Evolutionary conservation across 2,113 vertebrate species (phyloP).

Genomic region (Odontesthes bonariensis): DNA sequence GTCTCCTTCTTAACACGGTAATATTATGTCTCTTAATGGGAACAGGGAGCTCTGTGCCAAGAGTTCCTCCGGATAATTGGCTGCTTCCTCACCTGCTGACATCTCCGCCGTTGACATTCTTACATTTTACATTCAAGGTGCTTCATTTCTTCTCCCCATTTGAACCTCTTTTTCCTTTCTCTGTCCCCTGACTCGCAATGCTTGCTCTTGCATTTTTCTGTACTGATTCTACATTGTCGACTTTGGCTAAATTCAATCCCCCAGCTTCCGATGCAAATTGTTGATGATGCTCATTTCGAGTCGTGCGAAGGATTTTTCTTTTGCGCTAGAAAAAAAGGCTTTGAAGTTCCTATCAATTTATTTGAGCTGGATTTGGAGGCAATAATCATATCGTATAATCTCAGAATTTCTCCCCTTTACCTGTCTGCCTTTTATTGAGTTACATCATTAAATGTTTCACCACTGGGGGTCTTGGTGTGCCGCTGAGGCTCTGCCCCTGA

Average conservation of each 20-base stretch:
- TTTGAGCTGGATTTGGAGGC: not conserved
- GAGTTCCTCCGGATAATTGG: constrained; percentile 90
- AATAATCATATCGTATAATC: not conserved
- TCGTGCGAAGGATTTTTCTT: constrained; percentile 15
- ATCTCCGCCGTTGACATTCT: constrained; percentile 80
- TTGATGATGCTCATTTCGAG: constrained; percentile 80
- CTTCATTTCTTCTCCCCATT: constrained; percentile 38
- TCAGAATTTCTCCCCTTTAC: not conserved
- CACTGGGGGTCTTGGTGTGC: constrained; percentile 1
- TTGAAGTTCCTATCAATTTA: not conserved
- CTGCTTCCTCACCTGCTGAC: constrained; percentile 87
- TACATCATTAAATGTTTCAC: not conserved
- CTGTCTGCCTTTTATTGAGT: not conserved
- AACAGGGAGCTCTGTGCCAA: constrained; percentile 86
- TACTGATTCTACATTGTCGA: constrained; percentile 22
- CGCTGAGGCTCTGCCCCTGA: constrained; percentile 1
- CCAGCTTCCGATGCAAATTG: constrained; percentile 76
- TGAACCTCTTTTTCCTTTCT: constrained; percentile 27
- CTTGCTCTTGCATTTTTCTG: not conserved
- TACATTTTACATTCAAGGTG: constrained; percentile 83
- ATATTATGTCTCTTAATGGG: constrained; percentile 93
- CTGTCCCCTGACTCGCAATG: constrained; percentile 20
- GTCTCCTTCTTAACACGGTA: constrained; percentile 88
- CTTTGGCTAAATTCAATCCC: constrained; percentile 52
- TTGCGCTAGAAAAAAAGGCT: not conserved